Base-by-base conservation (phyloP, 2,113 vertebrate species). In the Ophthalmolycus amberensis region DNA sequence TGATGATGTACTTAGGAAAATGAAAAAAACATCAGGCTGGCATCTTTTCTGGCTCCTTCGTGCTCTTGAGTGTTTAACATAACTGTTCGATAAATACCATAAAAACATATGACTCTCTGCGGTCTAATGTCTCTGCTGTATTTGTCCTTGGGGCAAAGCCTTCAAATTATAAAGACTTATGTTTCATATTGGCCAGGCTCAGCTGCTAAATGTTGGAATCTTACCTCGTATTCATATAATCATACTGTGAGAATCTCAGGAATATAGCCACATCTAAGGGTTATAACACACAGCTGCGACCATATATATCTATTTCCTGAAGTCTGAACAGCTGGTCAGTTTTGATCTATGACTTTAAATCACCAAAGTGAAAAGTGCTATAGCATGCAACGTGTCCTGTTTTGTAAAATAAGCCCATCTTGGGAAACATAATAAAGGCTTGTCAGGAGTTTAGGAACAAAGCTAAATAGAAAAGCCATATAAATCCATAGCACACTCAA, bases 391-490 rank as follows among this genome's bases (percentile, higher is more conserved):
- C 42, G 37, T 16, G 16, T 75, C 11, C 46, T 74, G 32, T 78
- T 77, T 77, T 79, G 72, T 88, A 83, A 89, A 90, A 90, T 77
- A 76, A 62, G 76, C 18, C 50, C 22, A 37, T 75, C 74, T 75
- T 77, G 66, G 82, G 81, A 82, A 84, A 82, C 79, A 54, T 80
- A 71, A 82, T 38, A 71, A 80, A 91, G 66, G n/a, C 14, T 44
- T 84, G 66, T 84, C 67, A 79, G 34, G 75, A 83, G 50, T 82
- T 87, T 71, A 75, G 66, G 82, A 85, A 87, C 56, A 72, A 88
- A 85, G 79, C 78, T 69, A 73, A 85, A 83, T 62, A 83, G 80
- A 60, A 42, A 83, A 67, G 75, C 56, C 59, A 62, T 25, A 72
- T 22, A 82, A 73, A 81, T 66, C 63, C 71, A 65, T 16, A 9